Conservation (phyloP, 2,888 invertebrate genomes). For the Serripes groenlandicus region DNA sequence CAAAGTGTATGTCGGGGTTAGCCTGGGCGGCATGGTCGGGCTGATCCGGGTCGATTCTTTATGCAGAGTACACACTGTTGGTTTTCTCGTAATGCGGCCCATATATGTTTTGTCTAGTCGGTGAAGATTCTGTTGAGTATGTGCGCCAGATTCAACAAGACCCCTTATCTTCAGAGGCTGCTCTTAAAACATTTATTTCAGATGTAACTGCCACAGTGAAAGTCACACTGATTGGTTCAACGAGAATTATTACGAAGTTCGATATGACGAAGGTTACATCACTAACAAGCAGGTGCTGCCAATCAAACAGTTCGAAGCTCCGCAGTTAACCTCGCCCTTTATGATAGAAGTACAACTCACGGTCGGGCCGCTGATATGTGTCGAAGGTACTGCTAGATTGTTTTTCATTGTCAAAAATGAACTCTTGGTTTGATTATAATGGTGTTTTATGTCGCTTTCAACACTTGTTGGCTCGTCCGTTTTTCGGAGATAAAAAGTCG, state of each 20-base stretch:
- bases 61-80: neutral
- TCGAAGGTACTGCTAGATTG: no score
- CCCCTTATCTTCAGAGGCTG: no score
- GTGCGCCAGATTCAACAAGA: no score
- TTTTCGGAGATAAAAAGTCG: no score
- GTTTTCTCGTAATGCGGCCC: neutral
- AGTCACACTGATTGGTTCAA: constrained; percentile 38
- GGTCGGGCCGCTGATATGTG: constrained; percentile 14
- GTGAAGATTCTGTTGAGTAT: neutral
- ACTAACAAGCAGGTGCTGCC: constrained; percentile 14
- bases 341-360: neutral
- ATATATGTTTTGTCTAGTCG: neutral
- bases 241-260: constrained; percentile 28
- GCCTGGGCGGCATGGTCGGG: no score
- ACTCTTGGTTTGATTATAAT: no score
- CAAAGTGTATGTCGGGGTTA: no score
- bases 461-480: no score
- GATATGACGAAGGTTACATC: constrained; percentile 42
- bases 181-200: no score
- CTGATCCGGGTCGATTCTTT: no score
- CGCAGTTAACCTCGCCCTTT: neutral
- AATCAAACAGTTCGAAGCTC: neutral
- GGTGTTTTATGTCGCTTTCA: no score
- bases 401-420: no score
- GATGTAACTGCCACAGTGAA: constrained; percentile 47